Evolutionary conservation across 2,888 invertebrate species (phyloP).

Genomic region (Loripinus fragilis): DNA sequence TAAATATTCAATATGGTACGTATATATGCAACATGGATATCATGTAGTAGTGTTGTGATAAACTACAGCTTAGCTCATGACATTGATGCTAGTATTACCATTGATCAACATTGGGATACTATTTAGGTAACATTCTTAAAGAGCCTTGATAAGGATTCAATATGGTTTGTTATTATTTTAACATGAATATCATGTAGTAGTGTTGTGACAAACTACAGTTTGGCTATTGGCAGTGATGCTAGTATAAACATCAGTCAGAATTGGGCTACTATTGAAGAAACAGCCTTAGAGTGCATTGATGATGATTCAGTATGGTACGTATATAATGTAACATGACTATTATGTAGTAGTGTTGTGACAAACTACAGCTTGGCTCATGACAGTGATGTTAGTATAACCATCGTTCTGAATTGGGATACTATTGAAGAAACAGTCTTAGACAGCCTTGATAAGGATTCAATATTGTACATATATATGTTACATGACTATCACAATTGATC

Average conservation of each 20-base stretch:
- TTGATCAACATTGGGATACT: too few species aligned
- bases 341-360: too few species aligned
- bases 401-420: conserved; percentile 70
- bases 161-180: too few species aligned
- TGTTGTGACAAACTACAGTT: conserved; percentile 78
- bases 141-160: too few species aligned
- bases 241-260: conserved; percentile 75
- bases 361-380: conserved; percentile 80
- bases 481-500: too few species aligned
- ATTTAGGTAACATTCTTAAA: too few species aligned
- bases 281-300: conserved; percentile 65
- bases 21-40: not conserved
- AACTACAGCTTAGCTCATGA: too few species aligned
- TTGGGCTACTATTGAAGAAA: conserved; percentile 85
- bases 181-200: too few species aligned
- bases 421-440: conserved; percentile 86
- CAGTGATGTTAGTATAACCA: conserved; percentile 74
- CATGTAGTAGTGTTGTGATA: too few species aligned
- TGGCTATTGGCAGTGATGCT: conserved; percentile 78
- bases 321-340: too few species aligned
- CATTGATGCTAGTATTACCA: too few species aligned
- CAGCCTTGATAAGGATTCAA: conserved; percentile 31
- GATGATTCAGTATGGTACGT: conserved; percentile 48
- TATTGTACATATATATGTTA: conserved; percentile 28
- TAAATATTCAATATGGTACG: conserved; percentile 44